These are phyloP conservation scores for Tragelaphus oryx DNA, from an alignment of 2,797 vertebrate species.

Conservation along the genomic window DNA sequence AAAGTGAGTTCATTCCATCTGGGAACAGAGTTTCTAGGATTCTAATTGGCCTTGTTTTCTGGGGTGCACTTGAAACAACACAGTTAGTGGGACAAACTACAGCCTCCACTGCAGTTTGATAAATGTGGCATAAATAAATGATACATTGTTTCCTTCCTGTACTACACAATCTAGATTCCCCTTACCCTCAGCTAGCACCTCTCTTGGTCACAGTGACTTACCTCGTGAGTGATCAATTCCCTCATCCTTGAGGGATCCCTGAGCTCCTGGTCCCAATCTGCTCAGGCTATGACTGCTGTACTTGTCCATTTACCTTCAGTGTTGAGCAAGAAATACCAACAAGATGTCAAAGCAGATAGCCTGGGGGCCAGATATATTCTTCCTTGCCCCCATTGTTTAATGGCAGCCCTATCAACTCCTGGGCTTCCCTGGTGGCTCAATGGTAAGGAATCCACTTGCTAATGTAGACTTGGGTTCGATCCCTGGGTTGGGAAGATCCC, in stretches of 20 bases:
- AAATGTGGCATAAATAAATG: not conserved
- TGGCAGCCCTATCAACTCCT: not conserved
- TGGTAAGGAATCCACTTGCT: not conserved
- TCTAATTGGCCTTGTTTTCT: not conserved
- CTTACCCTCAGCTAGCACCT: conserved; percentile 2
- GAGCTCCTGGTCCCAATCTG: not conserved
- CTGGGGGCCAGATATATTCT: not conserved
- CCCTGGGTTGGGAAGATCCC: not conserved
- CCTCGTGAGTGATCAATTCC: conserved; percentile 6
- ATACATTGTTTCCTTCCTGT: not conserved
- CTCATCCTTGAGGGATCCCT: conserved; percentile 22
- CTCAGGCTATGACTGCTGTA: conserved; percentile 2
- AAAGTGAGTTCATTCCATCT: not conserved
- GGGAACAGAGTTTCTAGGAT: not conserved
- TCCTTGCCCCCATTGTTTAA: not conserved
- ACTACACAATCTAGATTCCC: not conserved
- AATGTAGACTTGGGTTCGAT: not conserved
- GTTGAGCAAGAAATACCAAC: not conserved
- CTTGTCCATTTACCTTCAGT: conserved; percentile 14
- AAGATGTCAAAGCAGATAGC: not conserved
- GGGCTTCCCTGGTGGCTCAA: not conserved
- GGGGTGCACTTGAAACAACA: not conserved
- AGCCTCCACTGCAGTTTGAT: not conserved
- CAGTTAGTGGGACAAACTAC: not conserved
- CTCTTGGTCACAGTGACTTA: conserved; percentile 34